These are phyloP conservation scores for Hydropsyche betteni DNA, from an alignment of 2,888 invertebrate species.

Conservation along the genomic window DNA sequence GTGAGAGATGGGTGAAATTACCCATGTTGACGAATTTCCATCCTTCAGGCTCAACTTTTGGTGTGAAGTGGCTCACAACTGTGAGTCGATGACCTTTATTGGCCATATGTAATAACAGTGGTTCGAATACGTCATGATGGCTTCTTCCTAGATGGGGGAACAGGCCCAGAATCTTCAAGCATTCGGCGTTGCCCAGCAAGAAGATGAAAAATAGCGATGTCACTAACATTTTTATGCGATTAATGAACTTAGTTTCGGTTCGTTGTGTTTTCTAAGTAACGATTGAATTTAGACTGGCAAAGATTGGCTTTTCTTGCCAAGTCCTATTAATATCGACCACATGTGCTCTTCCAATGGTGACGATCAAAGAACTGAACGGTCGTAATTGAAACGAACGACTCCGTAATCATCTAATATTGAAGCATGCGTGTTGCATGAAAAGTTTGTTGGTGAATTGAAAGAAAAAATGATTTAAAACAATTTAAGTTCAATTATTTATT, in stretches of 20 bases:
- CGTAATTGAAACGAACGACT: no score
- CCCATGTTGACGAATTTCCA: slow-evolving; percentile 56
- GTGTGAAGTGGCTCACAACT: slow-evolving; percentile 62
- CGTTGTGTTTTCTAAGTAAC: no score
- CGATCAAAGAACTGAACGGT: slow-evolving; percentile 4
- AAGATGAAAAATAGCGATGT: background rate
- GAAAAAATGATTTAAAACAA: no score
- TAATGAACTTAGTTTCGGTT: background rate
- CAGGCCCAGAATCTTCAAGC: slow-evolving; percentile 57
- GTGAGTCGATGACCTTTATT: slow-evolving; percentile 62
- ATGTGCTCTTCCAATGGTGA: slow-evolving; percentile 7
- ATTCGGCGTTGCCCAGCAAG: background rate
- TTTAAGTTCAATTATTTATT: no score
- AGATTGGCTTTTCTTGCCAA: background rate
- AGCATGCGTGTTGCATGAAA: no score
- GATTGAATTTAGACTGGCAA: background rate
- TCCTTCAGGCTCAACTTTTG: slow-evolving; percentile 52
- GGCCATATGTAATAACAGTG: slow-evolving; percentile 60
- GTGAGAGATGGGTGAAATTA: slow-evolving; percentile 53
- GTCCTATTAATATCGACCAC: background rate
- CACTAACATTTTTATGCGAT: background rate
- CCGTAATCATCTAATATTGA: no score
- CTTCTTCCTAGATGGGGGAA: slow-evolving; percentile 64
- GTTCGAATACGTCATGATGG: slow-evolving; percentile 63
- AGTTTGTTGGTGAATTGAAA: no score